phyloP scores from a whole-genome alignment of 2,797 vertebrate genomes.

The Catostomus latipinnis region DNA sequence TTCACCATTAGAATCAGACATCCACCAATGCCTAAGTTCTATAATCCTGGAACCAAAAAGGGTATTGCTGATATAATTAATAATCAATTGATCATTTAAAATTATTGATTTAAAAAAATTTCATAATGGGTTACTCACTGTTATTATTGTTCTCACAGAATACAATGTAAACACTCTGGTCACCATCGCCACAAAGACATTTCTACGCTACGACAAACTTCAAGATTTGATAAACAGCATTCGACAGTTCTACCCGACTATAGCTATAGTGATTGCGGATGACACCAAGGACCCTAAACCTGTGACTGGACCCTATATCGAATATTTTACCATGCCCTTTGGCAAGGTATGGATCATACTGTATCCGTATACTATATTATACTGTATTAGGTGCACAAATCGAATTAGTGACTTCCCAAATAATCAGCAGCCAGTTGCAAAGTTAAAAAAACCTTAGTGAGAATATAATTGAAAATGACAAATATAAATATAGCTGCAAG shows the following conservation, averaged over 20 bases:
- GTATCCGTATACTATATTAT: too few relatives aligned
- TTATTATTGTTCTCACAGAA: constrained; percentile 63
- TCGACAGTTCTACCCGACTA: constrained; percentile 84
- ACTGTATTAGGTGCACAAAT: too few relatives aligned
- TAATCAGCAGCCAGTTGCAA: too few relatives aligned
- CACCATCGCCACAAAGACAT: constrained; percentile 94
- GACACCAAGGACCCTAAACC: constrained; percentile 84
- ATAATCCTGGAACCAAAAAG: constrained; percentile 71
- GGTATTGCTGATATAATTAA: constrained; percentile 59
- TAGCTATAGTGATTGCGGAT: constrained; percentile 90
- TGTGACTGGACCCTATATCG: constrained; percentile 82
- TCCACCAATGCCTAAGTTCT: constrained; percentile 78
- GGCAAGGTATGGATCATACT: constrained; percentile 81
- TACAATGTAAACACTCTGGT: constrained; percentile 87
- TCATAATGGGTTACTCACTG: neutral
- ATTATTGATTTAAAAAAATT: neutral
- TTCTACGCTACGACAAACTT: constrained; percentile 91
- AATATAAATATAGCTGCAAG: too few relatives aligned
- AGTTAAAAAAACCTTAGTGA: too few relatives aligned
- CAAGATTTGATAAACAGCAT: constrained; percentile 87
- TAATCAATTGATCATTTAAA: neutral
- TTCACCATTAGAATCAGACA: constrained; percentile 88
- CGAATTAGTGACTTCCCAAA: too few relatives aligned
- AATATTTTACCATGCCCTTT: constrained; percentile 92
- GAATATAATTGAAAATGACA: too few relatives aligned